These are phyloP conservation scores for Tromatobia lineatoria DNA, from an alignment of 2,888 invertebrate species.

Conservation along the genomic window DNA sequence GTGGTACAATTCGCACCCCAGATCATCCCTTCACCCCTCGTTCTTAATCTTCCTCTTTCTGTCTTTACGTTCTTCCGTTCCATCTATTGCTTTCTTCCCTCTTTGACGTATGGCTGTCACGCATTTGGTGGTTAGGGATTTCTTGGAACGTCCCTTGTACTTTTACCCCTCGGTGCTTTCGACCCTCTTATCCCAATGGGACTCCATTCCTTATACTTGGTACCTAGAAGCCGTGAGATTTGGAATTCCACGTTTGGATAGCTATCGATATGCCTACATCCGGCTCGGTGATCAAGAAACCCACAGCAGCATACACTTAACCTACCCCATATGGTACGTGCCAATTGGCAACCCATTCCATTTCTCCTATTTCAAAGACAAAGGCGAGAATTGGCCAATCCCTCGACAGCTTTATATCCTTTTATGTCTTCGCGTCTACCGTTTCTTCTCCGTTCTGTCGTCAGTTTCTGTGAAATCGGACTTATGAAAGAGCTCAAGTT, in stretches of 20 bases:
- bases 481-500: background rate
- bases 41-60: background rate
- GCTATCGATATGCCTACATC: slow-evolving; percentile 30
- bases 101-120: slow-evolving; percentile 44
- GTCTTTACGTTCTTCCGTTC: slow-evolving; percentile 2
- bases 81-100: background rate
- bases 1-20: slow-evolving; percentile 1
- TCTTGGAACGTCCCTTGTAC: slow-evolving; percentile 2
- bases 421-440: background rate
- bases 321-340: background rate
- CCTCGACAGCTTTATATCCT: background rate
- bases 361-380: slow-evolving; percentile 14
- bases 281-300: background rate
- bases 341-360: background rate
- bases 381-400: background rate
- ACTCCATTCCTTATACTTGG: background rate
- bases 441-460: background rate
- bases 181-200: slow-evolving; percentile 26
- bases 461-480: background rate
- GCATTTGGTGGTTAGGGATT: slow-evolving; percentile 13
- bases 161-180: background rate
- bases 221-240: slow-evolving; percentile 3
- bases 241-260: slow-evolving; percentile 19
- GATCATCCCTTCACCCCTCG: slow-evolving; percentile 10
- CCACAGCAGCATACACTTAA: background rate